Percentiles rank a stretch among this genome's conserved stretches.
Evolutionary conservation across 1,140 invertebrate species (phyloP).

Genomic region (Scylla paramamosain): DNA sequence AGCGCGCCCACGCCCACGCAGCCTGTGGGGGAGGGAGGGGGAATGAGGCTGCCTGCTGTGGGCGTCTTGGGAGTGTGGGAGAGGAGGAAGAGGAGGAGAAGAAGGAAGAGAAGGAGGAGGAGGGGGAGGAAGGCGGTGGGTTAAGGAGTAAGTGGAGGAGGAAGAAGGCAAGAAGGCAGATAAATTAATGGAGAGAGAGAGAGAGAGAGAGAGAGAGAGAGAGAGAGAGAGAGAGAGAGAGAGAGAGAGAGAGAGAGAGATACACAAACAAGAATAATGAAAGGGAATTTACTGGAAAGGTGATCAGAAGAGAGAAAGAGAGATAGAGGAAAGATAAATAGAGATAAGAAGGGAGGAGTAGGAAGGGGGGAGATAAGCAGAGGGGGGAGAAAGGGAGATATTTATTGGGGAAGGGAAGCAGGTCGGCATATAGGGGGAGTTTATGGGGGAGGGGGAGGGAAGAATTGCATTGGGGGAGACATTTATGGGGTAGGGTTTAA

Average conservation of each 20-base stretch:
- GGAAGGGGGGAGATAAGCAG: not conserved
- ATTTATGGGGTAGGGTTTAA: not conserved
- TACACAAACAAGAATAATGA: not conserved
- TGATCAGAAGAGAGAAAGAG: not conserved
- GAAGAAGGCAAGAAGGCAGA: too few relatives aligned
- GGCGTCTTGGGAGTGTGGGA: too few relatives aligned
- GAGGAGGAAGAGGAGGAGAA: not conserved
- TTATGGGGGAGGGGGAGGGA: not conserved
- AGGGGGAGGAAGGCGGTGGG: not conserved
- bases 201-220: too few relatives aligned
- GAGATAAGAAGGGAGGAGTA: not conserved
- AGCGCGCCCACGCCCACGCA: constrained; percentile 55
- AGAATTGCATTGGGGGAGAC: not conserved
- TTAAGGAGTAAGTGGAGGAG: too few relatives aligned
- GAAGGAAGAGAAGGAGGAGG: not conserved
- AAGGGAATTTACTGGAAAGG: not conserved
- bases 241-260: constrained; percentile 4
- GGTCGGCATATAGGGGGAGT: not conserved
- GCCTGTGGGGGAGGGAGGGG: constrained; percentile 9
- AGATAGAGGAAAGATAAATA: not conserved
- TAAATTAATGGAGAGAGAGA: too few relatives aligned
- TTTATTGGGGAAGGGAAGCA: not conserved
- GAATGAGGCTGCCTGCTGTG: not conserved
- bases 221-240: not conserved
- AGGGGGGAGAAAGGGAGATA: not conserved